Percentiles rank a stretch among this genome's conserved stretches.
phyloP scores from a whole-genome alignment of 2,797 vertebrate genomes.

The Syncerus caffer region DNA sequence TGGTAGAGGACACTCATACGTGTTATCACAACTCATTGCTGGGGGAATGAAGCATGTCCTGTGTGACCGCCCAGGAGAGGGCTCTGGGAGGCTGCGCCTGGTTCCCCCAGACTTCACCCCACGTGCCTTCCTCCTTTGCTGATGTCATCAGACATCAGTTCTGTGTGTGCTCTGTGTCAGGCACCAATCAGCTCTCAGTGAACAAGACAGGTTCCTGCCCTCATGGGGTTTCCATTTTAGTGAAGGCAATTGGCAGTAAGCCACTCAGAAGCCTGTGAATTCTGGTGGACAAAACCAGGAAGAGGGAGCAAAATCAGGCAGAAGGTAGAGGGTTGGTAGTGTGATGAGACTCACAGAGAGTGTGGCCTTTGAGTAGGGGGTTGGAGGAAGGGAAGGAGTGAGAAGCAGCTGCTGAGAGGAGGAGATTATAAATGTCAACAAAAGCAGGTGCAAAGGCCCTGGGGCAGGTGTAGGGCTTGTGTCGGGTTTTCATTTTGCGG shows the following conservation, averaged over 20 bases:
- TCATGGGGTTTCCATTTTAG: background rate
- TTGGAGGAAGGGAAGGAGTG: background rate
- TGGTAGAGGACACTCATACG: accelerated
- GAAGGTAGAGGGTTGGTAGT: background rate
- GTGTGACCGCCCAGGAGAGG: background rate
- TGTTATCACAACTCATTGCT: accelerated
- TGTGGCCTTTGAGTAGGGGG: background rate
- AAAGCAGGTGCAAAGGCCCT: too few relatives aligned
- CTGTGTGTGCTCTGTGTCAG: background rate
- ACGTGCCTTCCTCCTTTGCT: accelerated
- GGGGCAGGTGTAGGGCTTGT: background rate
- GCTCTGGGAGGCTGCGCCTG: background rate
- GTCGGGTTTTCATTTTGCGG: background rate
- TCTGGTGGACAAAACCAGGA: background rate
- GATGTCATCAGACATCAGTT: background rate
- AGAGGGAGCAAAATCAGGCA: background rate
- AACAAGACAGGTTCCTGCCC: background rate
- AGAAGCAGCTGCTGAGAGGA: accelerated
- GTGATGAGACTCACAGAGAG: background rate
- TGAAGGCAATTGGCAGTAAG: background rate
- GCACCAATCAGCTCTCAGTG: accelerated
- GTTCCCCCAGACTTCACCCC: too few relatives aligned
- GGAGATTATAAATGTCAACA: background rate
- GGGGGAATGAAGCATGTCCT: accelerated
- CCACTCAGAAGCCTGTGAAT: background rate